Conservation (phyloP, 2,113 vertebrate species). For the Gopherus flavomarginatus region DNA sequence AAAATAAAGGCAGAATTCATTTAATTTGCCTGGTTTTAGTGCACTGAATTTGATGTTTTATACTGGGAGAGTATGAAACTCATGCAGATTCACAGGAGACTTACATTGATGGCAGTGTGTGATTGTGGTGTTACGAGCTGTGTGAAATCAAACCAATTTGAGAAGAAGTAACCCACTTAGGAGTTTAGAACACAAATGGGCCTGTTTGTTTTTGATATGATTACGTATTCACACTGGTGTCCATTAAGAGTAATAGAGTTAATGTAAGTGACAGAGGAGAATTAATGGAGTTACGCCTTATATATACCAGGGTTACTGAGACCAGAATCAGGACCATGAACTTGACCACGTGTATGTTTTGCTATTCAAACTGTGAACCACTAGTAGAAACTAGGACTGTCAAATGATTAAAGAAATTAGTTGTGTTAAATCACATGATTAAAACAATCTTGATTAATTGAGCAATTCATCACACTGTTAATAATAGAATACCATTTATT, state of each 20-base stretch:
- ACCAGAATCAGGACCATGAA: background rate
- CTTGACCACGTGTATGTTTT: fast-evolving
- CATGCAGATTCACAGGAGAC: background rate
- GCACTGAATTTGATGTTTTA: background rate
- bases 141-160: background rate
- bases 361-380: background rate
- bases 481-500: no score
- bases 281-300: background rate
- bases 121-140: background rate
- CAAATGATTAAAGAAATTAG: no score
- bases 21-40: background rate
- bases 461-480: no score
- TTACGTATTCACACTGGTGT: background rate
- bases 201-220: background rate
- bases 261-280: fast-evolving
- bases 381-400: background rate
- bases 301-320: background rate
- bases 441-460: no score
- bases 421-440: no score
- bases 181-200: fast-evolving
- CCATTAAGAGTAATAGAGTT: background rate
- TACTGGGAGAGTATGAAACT: background rate
- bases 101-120: fast-evolving
- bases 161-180: background rate
- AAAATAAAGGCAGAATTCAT: background rate